Evolutionary conservation across 2,113 vertebrate genomes (phyloP), one percentile per base, ranked within the genome.

Genomic region (Siphamia tubifer): DNA sequence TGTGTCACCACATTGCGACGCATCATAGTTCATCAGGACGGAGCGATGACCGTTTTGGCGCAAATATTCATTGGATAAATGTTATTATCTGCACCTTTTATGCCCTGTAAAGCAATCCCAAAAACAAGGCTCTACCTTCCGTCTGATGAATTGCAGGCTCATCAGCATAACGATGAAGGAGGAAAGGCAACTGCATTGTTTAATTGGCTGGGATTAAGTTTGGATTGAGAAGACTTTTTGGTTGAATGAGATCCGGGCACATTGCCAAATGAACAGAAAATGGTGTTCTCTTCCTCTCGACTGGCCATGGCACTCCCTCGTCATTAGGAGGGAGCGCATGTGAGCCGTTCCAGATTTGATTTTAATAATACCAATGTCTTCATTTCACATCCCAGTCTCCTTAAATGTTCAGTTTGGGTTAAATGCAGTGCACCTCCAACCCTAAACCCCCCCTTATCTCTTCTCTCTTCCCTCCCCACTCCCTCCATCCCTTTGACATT

Each of bases 261-360:
- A 76, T 84, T 93, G 96, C 96, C 97, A 99, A 96, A 96, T 94
- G 92, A 96, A 96, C 91, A 93, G 93, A 92, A 94, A 95, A 94
- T 92, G 92, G 92, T 84, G 90, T 93, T 95, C 92, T 94, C 92
- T 96, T 95, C 94, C 92, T 89, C 91, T 94, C 92, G 88, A 93
- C 94, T 93, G 92, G 93, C 90, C 93, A 88, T 89, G 92, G 92
- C 93, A 92, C 92, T 88, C 81, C 61, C 77, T 94, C 93, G 85
- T 97, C 94, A 96, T 97, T 96, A 94, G 92, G 86, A 66, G 65
- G 91, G 91, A 94, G 95, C 64, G 91, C 92, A 90, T 94, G 94
- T 92, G 91, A 95, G 94, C 91, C 86, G 73, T 81, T 73, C 89
- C 92, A 93, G 94, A 97, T 95, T 96, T 94, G 92, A 96, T 95